Evolutionary conservation across 2,888 invertebrate genomes (phyloP), one percentile per base, ranked within the genome.

Genomic region (Lasioglossum villosulum): DNA sequence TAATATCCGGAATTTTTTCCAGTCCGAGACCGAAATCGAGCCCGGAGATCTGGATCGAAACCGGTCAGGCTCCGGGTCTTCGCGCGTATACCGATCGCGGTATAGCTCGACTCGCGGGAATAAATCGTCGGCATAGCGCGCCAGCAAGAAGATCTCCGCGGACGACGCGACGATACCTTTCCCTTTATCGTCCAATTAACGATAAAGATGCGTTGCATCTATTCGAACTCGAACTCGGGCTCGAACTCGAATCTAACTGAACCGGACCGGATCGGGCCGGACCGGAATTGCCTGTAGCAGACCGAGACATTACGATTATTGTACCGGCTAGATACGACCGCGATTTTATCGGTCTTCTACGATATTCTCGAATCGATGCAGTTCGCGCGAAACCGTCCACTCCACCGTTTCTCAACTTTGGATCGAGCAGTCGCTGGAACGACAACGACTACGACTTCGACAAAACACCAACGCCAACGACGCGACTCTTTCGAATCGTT

Each of bases 111-210:
- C 14, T 70, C 37, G 70, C 23, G 30, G 23, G 89, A 90, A 93
- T 94, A 93, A 94, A 93, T 93, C 93, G 91, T 87, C 91, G 89
- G 90, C 92, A 56, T 42, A n/a, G 73, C 66, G 63, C 66, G 63
- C 78, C 34, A 79, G 76, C 84, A 85, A 90, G 89, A 88, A 89
- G 91, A 91, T 90, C 89, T 83, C 90, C 87, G 89, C 68, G 78
- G 83, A 90, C 88, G 89, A 83, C 86, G 85, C 90, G 80, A 73
- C 88, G 76, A 85, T 86, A 88, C 84, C 88, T 87, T 88, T 87
- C 78, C 88, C 88, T 92, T 92, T 91, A 92, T 91, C 92, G 82
- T 91, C 91, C 90, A 92, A 92, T 93, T 92, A 92, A 91, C 91
- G 91, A 92, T 92, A 91, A 91, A 89, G 83, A 88, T 90, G 91